Evolutionary conservation across 2,888 invertebrate genomes (phyloP).

Genomic region (Monochamus alternatus): DNA sequence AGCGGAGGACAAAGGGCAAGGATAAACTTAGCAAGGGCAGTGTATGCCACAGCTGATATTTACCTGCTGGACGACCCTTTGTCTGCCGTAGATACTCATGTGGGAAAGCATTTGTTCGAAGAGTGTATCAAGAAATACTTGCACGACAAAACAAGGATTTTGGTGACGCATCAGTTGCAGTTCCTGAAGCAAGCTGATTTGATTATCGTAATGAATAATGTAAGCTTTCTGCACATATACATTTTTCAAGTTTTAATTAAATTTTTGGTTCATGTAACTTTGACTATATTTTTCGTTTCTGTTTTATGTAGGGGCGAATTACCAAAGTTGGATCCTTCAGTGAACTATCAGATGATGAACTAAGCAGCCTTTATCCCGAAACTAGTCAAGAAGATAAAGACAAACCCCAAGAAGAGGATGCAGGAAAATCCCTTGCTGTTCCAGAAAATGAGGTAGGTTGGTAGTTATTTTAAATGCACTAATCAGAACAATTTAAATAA

Average conservation of each 20-base stretch:
- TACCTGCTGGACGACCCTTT: slow-evolving; percentile 87
- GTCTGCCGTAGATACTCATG: slow-evolving; percentile 85
- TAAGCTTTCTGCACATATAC: slow-evolving; percentile 44
- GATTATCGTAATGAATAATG: slow-evolving; percentile 79
- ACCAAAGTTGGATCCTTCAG: slow-evolving; percentile 75
- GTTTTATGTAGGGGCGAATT: slow-evolving; percentile 74
- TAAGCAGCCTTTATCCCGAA: slow-evolving; percentile 57
- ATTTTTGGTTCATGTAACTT: background rate
- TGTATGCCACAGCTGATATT: slow-evolving; percentile 84
- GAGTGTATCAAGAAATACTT: slow-evolving; percentile 78
- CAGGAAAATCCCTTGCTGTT: slow-evolving; percentile 57
- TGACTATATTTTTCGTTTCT: background rate
- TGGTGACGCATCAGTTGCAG: slow-evolving; percentile 92
- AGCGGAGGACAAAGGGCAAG: slow-evolving; percentile 89
- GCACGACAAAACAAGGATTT: slow-evolving; percentile 79
- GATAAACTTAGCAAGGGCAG: slow-evolving; percentile 83
- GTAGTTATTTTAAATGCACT: too few species aligned
- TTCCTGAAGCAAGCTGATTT: slow-evolving; percentile 80
- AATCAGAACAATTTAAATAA: too few species aligned
- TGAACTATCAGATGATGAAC: slow-evolving; percentile 73
- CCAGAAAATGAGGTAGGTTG: slow-evolving; percentile 61
- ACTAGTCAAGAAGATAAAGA: slow-evolving; percentile 54
- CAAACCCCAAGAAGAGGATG: slow-evolving; percentile 52
- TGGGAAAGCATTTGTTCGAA: slow-evolving; percentile 83
- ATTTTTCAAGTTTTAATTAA: background rate